Evolutionary conservation across 2,888 invertebrate species (phyloP), one percentile per base, ranked within the genome.

Genomic region (Hyppa rectilinea): DNA sequence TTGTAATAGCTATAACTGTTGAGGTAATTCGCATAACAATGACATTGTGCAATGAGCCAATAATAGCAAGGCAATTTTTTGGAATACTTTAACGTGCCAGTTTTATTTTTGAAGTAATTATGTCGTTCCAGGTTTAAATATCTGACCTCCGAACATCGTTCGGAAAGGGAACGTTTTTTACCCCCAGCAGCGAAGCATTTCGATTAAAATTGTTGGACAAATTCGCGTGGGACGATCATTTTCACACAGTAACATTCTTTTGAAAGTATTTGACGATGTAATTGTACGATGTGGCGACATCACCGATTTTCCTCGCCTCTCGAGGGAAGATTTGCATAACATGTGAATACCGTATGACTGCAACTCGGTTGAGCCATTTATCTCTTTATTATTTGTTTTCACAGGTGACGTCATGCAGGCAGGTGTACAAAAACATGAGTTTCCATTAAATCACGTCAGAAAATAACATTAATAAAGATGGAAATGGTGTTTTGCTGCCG

Each of bases 381-480:
- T 78, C 72, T 66, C 23, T 65, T 17, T 59, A 56, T 65, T 72
- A 73, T 68, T 75, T 81, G 70, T 78, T 82, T 78, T 67, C 45
- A 70, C 68, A 75, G 71, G 61, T 81, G 56, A 75, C 67, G 58
- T 72, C 64, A 66, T 20, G 36, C n/a, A 17, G 53, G n/a, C 66
- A 73, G 66, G 71, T 78, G 63, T 73, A 40, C 43, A 49, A 77
- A 71, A 67, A 70, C 47, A 75, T 61, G 59, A 29, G 53, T 9
- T 50, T 47, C 20, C 49, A 65, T 63, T 36, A 6, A 49, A 49
- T 14, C 49, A 49, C 20, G 6, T 38, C 38, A 36, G 38, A 50
- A 58, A 68, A 62, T n/a, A 45, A 65, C 40, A 65, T 71, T 50
- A 29, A n/a, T 36, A 23, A 67, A 56, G 10, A 20, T 12, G 7